A percentile compares a stretch with the other conserved stretches of the same genome.
phyloP scores from a whole-genome alignment of 2,113 vertebrate species.

The Etheostoma cragini region DNA sequence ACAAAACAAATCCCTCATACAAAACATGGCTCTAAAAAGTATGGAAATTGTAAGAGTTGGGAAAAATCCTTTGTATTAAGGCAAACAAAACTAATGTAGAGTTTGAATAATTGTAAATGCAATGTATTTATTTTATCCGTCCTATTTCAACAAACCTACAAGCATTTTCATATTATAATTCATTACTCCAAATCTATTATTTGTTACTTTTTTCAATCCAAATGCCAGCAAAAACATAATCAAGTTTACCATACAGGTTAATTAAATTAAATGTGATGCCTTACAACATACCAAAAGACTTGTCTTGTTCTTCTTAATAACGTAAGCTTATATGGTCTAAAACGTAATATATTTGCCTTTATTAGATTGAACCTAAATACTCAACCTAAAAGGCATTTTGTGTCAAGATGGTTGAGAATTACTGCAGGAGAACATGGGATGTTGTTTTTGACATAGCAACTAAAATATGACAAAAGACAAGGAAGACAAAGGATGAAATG shows the following conservation, averaged over 20 bases:
- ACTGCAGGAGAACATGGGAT: slow-evolving; percentile 2
- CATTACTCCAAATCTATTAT: not conserved
- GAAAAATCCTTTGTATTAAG: not conserved
- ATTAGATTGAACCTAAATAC: no score
- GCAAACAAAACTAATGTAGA: not conserved
- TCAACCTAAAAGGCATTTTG: slow-evolving; percentile 16
- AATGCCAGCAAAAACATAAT: not conserved
- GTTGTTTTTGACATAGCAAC: not conserved
- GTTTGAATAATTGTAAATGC: not conserved
- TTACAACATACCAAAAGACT: not conserved
- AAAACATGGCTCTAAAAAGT: not conserved
- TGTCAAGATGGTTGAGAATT: not conserved
- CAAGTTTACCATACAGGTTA: not conserved
- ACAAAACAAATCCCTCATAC: not conserved
- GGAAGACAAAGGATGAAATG: slow-evolving; percentile 47
- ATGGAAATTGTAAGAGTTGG: not conserved
- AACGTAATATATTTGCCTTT: not conserved
- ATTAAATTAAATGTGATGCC: not conserved
- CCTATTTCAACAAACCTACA: not conserved
- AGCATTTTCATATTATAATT: not conserved
- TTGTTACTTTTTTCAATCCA: no score
- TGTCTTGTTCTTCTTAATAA: not conserved
- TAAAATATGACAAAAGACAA: slow-evolving; percentile 7
- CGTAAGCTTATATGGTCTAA: no score
- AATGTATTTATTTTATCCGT: not conserved